phyloP scores from a whole-genome alignment of 2,113 vertebrate genomes.

The Istiophorus platypterus region DNA sequence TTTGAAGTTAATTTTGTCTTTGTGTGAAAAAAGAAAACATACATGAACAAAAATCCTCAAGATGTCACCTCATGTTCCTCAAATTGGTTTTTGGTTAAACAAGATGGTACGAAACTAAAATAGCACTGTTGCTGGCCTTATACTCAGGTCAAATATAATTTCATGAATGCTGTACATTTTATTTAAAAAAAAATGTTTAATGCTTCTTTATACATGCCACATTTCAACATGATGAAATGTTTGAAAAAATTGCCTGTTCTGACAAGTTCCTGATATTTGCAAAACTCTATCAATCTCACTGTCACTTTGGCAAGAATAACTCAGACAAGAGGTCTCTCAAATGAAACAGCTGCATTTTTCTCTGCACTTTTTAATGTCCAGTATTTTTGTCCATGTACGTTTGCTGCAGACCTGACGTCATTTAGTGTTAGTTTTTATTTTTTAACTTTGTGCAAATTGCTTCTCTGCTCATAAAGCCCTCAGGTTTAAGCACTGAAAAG shows the following conservation, averaged over 20 bases:
- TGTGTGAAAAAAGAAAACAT: background rate
- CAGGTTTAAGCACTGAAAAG: background rate
- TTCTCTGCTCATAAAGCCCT: background rate
- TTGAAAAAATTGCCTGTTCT: too few species aligned
- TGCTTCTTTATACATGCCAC: background rate
- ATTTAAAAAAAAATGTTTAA: too few species aligned
- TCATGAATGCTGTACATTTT: too few species aligned
- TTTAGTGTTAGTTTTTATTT: too few species aligned
- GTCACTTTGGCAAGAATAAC: too few species aligned
- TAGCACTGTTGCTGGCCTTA: too few species aligned
- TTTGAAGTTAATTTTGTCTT: background rate
- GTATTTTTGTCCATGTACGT: too few species aligned
- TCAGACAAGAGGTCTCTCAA: too few species aligned
- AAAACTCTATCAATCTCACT: background rate
- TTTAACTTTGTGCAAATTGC: background rate
- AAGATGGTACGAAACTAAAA: background rate
- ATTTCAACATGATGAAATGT: background rate
- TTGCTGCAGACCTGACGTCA: too few species aligned
- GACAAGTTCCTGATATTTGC: too few species aligned
- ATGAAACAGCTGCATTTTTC: background rate
- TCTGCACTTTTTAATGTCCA: background rate
- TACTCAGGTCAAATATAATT: too few species aligned
- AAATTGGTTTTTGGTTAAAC: background rate
- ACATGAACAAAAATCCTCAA: background rate
- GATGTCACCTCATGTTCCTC: background rate